Evolutionary conservation across 64 coral and sea anemone genomes (phyloP).

Genomic region (Platygyra sinensis): DNA sequence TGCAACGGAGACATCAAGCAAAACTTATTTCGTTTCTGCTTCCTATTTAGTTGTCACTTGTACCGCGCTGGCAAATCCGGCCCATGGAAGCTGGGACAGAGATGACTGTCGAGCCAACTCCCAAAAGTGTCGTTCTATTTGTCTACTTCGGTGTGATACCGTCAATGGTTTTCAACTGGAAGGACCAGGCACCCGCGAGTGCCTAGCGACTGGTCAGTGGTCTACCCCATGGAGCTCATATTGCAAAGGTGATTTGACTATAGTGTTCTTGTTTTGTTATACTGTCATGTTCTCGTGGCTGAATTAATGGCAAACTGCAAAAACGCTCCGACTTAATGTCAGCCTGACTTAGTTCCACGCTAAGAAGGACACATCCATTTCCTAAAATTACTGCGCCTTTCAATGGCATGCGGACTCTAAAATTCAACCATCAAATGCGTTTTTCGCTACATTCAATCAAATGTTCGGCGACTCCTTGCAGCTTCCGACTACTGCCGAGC

Average conservation of each 20-base stretch:
- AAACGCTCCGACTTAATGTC: no score
- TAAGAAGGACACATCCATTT: no score
- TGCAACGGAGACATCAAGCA: background rate
- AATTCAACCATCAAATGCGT: no score
- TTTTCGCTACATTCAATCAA: no score
- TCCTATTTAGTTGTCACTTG: slow-evolving; percentile 73
- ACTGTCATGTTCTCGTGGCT: no score
- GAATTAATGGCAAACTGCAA: no score
- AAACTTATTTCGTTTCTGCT: background rate
- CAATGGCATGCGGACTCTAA: no score
- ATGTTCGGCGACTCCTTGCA: no score
- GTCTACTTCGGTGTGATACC: slow-evolving; percentile 71
- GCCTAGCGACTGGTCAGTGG: slow-evolving; percentile 75
- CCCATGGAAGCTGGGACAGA: slow-evolving; percentile 78
- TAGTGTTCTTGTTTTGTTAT: no score
- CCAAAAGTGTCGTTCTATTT: slow-evolving; percentile 73
- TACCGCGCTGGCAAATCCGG: slow-evolving; percentile 56
- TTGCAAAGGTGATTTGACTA: slow-evolving; percentile 82
- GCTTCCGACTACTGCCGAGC: no score
- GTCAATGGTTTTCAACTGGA: slow-evolving; percentile 63
- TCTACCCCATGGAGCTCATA: slow-evolving; percentile 79
- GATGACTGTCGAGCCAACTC: slow-evolving; percentile 64
- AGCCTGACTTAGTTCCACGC: no score
- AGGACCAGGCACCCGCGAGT: slow-evolving; percentile 47
- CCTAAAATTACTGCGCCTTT: no score